Conservation (phyloP, 2,888 invertebrate species). For the Pachliopta kotzebuea region DNA sequence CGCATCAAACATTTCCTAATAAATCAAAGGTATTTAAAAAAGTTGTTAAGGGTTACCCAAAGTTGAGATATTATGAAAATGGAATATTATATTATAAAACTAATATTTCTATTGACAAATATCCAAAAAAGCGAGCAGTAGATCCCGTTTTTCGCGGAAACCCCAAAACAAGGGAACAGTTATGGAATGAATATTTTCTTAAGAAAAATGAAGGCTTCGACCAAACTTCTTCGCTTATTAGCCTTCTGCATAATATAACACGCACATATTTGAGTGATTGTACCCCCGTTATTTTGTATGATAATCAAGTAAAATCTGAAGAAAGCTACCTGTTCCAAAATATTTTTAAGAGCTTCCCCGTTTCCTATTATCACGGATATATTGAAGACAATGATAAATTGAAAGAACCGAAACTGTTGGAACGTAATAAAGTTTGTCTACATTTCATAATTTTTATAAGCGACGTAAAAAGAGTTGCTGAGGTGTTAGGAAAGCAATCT, state of each 20-base stretch:
- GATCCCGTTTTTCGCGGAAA: constrained; percentile 80
- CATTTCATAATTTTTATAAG: constrained; percentile 85
- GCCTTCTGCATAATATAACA: constrained; percentile 81
- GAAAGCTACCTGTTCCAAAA: constrained; percentile 80
- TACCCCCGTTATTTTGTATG: constrained; percentile 84
- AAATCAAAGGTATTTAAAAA: neutral
- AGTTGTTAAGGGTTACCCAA: neutral
- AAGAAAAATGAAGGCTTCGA: constrained; percentile 58
- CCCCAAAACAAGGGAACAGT: constrained; percentile 79
- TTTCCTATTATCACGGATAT: constrained; percentile 82
- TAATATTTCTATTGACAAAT: constrained; percentile 9
- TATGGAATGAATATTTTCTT: constrained; percentile 76
- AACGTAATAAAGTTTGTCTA: constrained; percentile 74
- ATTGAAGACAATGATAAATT: constrained; percentile 74
- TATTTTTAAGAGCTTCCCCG: constrained; percentile 78
- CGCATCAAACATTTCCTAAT: neutral
- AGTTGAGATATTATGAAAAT: neutral
- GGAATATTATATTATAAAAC: neutral
- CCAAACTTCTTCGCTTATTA: constrained; percentile 81
- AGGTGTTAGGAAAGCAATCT: constrained; percentile 82
- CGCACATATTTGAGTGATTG: constrained; percentile 82
- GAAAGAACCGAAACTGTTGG: constrained; percentile 64
- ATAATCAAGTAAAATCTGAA: constrained; percentile 76
- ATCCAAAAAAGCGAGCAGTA: constrained; percentile 50
- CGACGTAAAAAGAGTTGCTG: constrained; percentile 80